A percentile compares a stretch with the other conserved stretches of the same genome.
Conservation (phyloP, 1,140 invertebrate species). For the Samia ricini region DNA sequence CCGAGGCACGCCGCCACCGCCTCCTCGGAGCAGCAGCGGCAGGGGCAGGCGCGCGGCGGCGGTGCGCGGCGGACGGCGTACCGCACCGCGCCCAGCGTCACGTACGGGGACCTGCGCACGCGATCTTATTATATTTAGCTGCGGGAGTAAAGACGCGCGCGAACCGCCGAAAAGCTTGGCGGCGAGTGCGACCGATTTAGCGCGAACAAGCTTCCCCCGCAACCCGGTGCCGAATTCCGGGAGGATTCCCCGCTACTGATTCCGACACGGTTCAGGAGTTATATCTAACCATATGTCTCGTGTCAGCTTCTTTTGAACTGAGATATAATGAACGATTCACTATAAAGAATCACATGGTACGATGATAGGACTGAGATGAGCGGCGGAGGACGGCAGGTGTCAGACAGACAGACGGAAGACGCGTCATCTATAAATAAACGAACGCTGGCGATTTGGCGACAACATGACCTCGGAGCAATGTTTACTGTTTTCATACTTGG, state of each 20-base stretch:
- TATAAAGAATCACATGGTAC: conserved; percentile 8
- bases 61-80: conserved; percentile 78
- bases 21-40: conserved; percentile 74
- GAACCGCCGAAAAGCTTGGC: conserved; percentile 55
- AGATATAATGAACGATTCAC: conserved; percentile 15
- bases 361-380: not conserved
- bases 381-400: conserved; percentile 49
- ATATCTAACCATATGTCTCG: conserved; percentile 62
- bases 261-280: conserved; percentile 48
- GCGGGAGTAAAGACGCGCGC: conserved; percentile 40
- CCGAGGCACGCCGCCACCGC: conserved; percentile 75
- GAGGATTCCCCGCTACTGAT: conserved; percentile 72
- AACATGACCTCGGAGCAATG: conserved; percentile 61
- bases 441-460: conserved; percentile 62
- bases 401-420: conserved; percentile 72
- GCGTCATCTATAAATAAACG: conserved; percentile 61
- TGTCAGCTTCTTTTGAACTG: conserved; percentile 41
- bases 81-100: conserved; percentile 79
- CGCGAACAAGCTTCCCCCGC: conserved; percentile 62
- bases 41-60: conserved; percentile 65
- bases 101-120: conserved; percentile 75
- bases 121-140: conserved; percentile 52
- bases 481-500: conserved; percentile 48
- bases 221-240: conserved; percentile 64
- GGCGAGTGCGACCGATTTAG: conserved; percentile 71